Evolutionary conservation across 2,888 invertebrate species (phyloP), one percentile per base, ranked within the genome.

Genomic region (Caenorhabditis macrosperma): DNA sequence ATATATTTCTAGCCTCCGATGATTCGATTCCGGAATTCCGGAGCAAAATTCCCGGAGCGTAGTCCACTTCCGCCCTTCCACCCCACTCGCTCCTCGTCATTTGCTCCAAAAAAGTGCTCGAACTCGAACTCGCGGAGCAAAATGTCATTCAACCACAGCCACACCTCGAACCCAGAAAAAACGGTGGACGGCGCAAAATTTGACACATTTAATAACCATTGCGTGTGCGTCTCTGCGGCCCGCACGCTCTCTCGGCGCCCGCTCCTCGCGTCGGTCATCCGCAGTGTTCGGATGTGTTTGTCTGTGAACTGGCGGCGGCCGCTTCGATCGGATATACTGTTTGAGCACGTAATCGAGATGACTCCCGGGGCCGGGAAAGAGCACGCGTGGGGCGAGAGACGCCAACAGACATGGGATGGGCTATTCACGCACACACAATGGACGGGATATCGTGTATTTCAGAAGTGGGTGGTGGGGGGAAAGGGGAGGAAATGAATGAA

Each of bases 341-440:
- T 72, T 72, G 72, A 72, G 63, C 72, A 72, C 72, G 72, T 72
- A 72, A 72, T 72, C 72, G 63, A 72, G 68, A 57, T 57, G 41
- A 26, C 54, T 17, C 41, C 24, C 44, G 61, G 0, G 60, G 57
- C 44, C 7, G 3, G 41, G 12, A 28, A 48, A 72, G 72, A 64
- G 54, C 6, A 10, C 0, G 15, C 17, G 54, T 26, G 52, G 26
- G 30, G 28, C 3, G 30, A 54, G 54, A 17, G 38, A 38, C 17
- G 7, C 6, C 15, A n/a, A 17, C n/a, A 10, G 50, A 50, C n/a
- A 41, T 17, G 4, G 46, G 9, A 20, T n/a, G 10, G 38, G 38
- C 54, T 55, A 55, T 57, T 50, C 66, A 54, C 54, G 20, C 33
- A 28, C 28, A 48, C 22, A 46, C 22, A 46, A 30, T 7, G 30